Conservation (phyloP, 2,797 vertebrate species). For the Calcarius lapponicus region DNA sequence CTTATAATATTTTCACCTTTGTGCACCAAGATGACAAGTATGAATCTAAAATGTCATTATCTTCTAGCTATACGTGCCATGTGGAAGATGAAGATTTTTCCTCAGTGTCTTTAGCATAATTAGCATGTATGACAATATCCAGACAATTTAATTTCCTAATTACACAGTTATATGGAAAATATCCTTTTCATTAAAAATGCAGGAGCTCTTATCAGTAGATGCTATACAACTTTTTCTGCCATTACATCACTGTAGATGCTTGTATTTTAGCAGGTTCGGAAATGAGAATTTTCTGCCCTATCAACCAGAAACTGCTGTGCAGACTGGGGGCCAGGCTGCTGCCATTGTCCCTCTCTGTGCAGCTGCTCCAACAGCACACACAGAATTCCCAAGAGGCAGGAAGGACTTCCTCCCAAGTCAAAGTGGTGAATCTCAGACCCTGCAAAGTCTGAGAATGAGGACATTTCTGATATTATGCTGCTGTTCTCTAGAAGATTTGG, state of each 20-base stretch:
- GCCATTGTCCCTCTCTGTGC: not conserved
- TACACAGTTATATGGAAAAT: slow-evolving; percentile 5
- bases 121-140: slow-evolving; percentile 19
- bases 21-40: not conserved
- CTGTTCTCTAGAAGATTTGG: not conserved
- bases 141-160: slow-evolving; percentile 47
- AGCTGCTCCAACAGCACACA: not conserved
- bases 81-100: not conserved
- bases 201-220: not conserved
- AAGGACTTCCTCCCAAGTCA: not conserved
- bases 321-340: not conserved
- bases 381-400: not conserved
- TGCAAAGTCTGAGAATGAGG: not conserved
- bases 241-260: not conserved
- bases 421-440: not conserved
- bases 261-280: not conserved
- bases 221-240: not conserved
- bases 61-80: not conserved
- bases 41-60: not conserved
- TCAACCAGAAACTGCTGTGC: not conserved
- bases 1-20: not conserved
- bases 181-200: not conserved
- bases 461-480: not conserved
- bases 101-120: not conserved
- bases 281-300: not conserved